Conservation (phyloP, 2,888 invertebrate genomes). For the Bembecia ichneumoniformis region DNA sequence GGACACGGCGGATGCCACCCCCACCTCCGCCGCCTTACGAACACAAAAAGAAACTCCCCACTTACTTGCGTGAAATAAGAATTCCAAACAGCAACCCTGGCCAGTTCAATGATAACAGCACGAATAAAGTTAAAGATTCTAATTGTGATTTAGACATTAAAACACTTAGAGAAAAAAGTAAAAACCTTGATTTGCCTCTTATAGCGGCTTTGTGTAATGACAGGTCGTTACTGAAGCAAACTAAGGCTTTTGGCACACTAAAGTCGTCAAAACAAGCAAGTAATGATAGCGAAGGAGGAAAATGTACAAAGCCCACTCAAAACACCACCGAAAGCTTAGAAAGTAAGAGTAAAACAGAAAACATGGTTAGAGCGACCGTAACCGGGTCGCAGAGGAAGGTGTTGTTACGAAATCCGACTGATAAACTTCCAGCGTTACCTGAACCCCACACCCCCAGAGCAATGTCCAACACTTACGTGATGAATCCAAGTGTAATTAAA, state of each 20-base stretch:
- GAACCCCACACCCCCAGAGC: slow-evolving; percentile 71
- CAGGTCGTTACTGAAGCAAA: slow-evolving; percentile 88
- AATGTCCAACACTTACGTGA: slow-evolving; percentile 81
- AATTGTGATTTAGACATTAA: slow-evolving; percentile 81
- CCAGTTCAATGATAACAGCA: slow-evolving; percentile 37
- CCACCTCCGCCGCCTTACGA: slow-evolving; percentile 69
- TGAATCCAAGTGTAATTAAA: slow-evolving; percentile 61
- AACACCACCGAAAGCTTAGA: slow-evolving; percentile 61
- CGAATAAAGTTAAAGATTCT: slow-evolving; percentile 48
- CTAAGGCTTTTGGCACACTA: slow-evolving; percentile 87
- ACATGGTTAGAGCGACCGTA: slow-evolving; percentile 76
- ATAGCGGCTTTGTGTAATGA: slow-evolving; percentile 96
- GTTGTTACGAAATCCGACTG: slow-evolving; percentile 79
- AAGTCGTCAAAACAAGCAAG: slow-evolving; percentile 65
- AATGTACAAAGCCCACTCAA: slow-evolving; percentile 54
- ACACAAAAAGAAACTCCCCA: slow-evolving; percentile 67
- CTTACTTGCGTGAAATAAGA: slow-evolving; percentile 56
- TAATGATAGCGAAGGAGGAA: slow-evolving; percentile 64
- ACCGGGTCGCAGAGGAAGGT: slow-evolving; percentile 73
- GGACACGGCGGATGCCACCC: slow-evolving; percentile 69
- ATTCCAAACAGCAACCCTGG: slow-evolving; percentile 27
- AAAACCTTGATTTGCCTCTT: slow-evolving; percentile 90
- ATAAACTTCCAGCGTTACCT: slow-evolving; percentile 80
- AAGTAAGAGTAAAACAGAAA: slow-evolving; percentile 56
- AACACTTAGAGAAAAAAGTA: slow-evolving; percentile 88